These are phyloP conservation scores for Centropyge bicolor DNA, from an alignment of 2,797 vertebrate species.

Conservation along the genomic window DNA sequence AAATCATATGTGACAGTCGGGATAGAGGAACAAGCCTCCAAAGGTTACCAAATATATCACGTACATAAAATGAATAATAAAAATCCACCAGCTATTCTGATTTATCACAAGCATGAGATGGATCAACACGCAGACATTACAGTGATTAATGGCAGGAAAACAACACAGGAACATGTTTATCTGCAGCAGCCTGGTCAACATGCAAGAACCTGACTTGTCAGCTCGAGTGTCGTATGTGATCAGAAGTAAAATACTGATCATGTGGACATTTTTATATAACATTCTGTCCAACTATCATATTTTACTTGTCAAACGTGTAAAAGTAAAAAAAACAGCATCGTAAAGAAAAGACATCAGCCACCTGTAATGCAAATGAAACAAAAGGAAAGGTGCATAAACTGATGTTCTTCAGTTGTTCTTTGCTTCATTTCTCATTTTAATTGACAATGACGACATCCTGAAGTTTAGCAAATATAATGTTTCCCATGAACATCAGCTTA, in stretches of 20 bases:
- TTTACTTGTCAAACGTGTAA: neutral
- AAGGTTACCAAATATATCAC: slow-evolving; percentile 41
- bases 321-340: neutral
- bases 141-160: slow-evolving; percentile 39
- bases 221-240: neutral
- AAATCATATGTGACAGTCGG: slow-evolving; percentile 34
- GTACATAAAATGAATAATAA: slow-evolving; percentile 55
- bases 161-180: slow-evolving; percentile 31
- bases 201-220: neutral
- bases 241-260: neutral
- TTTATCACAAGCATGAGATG: slow-evolving; percentile 45
- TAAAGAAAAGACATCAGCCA: neutral
- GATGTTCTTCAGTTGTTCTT: too few relatives aligned
- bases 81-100: slow-evolving; percentile 21
- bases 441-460: too few relatives aligned
- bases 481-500: neutral
- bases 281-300: neutral
- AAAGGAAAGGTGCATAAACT: too few relatives aligned
- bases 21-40: slow-evolving; percentile 26
- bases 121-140: slow-evolving; percentile 35
- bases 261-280: neutral
- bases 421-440: too few relatives aligned
- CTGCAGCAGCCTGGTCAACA: slow-evolving; percentile 25
- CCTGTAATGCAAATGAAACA: neutral
- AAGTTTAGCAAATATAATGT: too few relatives aligned